Conservation (phyloP, 2,888 invertebrate genomes). For the Conchocele bisecta region DNA sequence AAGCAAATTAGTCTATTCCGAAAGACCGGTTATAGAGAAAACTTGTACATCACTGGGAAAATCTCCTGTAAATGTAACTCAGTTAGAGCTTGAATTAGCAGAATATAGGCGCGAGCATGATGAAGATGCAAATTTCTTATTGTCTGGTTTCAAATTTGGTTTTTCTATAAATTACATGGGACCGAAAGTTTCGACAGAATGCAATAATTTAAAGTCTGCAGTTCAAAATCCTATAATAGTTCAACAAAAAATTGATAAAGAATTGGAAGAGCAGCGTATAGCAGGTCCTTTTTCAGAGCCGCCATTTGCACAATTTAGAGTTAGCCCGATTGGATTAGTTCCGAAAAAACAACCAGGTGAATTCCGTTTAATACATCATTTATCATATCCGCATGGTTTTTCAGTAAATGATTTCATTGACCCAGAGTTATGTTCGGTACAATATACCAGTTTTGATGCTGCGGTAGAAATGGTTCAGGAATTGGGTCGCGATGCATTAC, state of each 20-base stretch:
- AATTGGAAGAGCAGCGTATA: slow-evolving; percentile 28
- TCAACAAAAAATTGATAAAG: slow-evolving; percentile 26
- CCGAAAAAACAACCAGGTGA: slow-evolving; percentile 24
- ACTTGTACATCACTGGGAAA: not conserved
- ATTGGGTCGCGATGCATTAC: slow-evolving; percentile 6
- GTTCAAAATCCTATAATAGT: not conserved
- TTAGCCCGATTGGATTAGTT: slow-evolving; percentile 22
- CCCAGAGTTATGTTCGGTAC: slow-evolving; percentile 24
- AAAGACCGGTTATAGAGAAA: too few species aligned
- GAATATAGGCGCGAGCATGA: not conserved
- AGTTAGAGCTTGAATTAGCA: not conserved
- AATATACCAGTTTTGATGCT: slow-evolving; percentile 25
- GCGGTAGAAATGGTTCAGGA: slow-evolving; percentile 25
- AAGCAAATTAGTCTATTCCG: too few species aligned
- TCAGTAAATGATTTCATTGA: slow-evolving; percentile 37
- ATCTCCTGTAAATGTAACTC: not conserved
- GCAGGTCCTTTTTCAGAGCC: slow-evolving; percentile 29
- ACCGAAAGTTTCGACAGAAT: slow-evolving; percentile 3
- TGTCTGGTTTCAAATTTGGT: slow-evolving; percentile 26
- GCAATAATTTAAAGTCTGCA: slow-evolving; percentile 36
- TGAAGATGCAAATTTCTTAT: not conserved
- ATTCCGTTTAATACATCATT: slow-evolving; percentile 27
- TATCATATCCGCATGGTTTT: slow-evolving; percentile 21
- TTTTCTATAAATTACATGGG: slow-evolving; percentile 38
- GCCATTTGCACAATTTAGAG: slow-evolving; percentile 12